Conservation (phyloP, 2,888 invertebrate genomes). For the Agrochola lychnidis region DNA sequence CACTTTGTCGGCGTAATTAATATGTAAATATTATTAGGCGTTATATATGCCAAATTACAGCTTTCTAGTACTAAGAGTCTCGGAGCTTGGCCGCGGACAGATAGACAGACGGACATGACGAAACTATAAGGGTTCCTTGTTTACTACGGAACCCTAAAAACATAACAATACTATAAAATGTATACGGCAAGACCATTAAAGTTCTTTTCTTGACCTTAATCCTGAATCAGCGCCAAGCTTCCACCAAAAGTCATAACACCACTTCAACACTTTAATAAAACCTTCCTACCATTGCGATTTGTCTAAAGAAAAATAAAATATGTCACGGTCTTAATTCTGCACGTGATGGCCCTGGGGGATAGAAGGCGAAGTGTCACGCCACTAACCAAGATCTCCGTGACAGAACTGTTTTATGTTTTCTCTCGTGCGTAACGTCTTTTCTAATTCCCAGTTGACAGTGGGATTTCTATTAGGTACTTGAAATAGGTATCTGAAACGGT, state of each 20-base stretch:
- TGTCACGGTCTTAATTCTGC: constrained; percentile 12
- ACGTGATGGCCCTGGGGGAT: constrained; percentile 37
- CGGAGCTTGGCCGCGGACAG: too few species aligned
- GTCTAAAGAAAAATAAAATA: constrained; percentile 1
- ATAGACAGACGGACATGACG: too few species aligned
- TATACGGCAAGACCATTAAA: not conserved
- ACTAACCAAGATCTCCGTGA: constrained; percentile 21
- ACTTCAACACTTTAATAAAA: not conserved
- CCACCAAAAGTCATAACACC: not conserved
- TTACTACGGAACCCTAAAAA: too few species aligned
- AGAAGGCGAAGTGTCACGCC: constrained; percentile 11
- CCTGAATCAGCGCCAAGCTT: not conserved
- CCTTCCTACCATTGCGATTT: not conserved
- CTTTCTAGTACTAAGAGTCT: too few species aligned
- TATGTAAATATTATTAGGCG: too few species aligned
- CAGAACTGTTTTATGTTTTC: constrained; percentile 46
- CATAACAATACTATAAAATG: not conserved
- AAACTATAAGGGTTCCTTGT: too few species aligned
- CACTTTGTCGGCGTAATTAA: too few species aligned
- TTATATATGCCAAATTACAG: too few species aligned
- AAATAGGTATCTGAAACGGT: not conserved
- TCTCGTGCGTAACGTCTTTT: not conserved
- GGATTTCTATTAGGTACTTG: not conserved
- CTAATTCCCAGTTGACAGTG: constrained; percentile 12
- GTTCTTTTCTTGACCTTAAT: not conserved